A percentile compares a stretch with the other conserved stretches of the same genome.
These are phyloP conservation scores for Dipodomys spectabilis DNA, from an alignment of 2,113 vertebrate species.

Conservation along the genomic window DNA sequence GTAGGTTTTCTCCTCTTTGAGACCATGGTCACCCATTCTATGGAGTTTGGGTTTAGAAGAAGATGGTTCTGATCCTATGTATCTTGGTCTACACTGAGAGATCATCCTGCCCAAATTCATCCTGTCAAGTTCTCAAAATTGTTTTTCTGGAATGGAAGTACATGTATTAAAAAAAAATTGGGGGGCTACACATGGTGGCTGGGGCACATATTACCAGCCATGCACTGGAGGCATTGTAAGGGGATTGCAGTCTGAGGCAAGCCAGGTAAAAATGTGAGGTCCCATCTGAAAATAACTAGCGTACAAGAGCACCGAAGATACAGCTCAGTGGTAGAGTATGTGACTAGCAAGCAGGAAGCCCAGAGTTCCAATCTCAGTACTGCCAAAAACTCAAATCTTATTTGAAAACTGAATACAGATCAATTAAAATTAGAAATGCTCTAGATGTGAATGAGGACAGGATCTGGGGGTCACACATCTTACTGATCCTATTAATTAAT, in stretches of 20 bases:
- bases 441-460: neutral
- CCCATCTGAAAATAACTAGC: too few species aligned
- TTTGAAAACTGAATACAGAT: neutral
- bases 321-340: too few species aligned
- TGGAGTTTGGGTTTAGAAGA: neutral
- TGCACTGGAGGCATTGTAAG: too few species aligned
- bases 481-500: neutral
- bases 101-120: neutral
- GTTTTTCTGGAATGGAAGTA: slow-evolving; percentile 34
- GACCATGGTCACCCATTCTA: neutral
- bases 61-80: neutral
- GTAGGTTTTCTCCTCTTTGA: neutral
- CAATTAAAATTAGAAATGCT: slow-evolving; percentile 17
- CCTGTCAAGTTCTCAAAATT: neutral
- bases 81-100: neutral
- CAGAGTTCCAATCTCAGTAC: too few species aligned
- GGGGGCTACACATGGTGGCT: too few species aligned
- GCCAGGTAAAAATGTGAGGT: too few species aligned
- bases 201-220: too few species aligned
- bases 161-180: too few species aligned
- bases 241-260: too few species aligned
- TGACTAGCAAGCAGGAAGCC: too few species aligned
- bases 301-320: too few species aligned
- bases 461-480: neutral
- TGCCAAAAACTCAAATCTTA: neutral